A percentile compares a stretch with the other conserved stretches of the same genome.
Conservation (phyloP, 1,140 invertebrate genomes). For the Gonioctena quinquepunctata region DNA sequence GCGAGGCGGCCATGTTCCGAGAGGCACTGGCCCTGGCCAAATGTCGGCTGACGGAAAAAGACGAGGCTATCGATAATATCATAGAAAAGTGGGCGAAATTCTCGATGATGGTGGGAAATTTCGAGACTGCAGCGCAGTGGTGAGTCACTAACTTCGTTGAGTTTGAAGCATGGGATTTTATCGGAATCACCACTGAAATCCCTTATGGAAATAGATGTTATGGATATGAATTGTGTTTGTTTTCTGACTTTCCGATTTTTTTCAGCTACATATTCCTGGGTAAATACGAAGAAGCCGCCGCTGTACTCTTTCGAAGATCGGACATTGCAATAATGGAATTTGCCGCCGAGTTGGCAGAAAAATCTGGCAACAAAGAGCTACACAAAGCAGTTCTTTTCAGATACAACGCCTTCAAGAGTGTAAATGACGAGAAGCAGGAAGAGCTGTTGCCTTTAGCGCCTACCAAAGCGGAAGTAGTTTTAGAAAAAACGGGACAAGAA, state of each 20-base stretch:
- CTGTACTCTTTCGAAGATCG: constrained; percentile 41
- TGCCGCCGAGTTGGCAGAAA: constrained; percentile 42
- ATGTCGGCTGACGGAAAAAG: constrained; percentile 59
- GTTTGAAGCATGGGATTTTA: too few relatives aligned
- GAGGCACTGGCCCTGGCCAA: constrained; percentile 68
- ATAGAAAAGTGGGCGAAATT: constrained; percentile 61
- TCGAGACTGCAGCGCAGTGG: constrained; percentile 67
- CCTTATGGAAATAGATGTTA: too few relatives aligned
- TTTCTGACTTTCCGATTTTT: too few relatives aligned
- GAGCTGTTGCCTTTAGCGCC: too few relatives aligned
- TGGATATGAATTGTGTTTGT: too few relatives aligned
- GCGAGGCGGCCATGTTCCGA: constrained; percentile 60
- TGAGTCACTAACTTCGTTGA: too few relatives aligned
- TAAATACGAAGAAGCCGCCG: constrained; percentile 45
- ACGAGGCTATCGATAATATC: constrained; percentile 59
- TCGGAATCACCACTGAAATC: too few relatives aligned
- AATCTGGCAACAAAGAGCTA: constrained; percentile 39
- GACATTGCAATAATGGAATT: constrained; percentile 40
- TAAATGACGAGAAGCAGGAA: background rate
- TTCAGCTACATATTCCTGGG: constrained; percentile 46
- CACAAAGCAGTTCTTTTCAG: constrained; percentile 27
- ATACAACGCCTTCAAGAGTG: constrained; percentile 20
- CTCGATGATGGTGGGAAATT: constrained; percentile 56
- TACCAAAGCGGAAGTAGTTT: too few relatives aligned
- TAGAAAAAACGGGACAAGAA: too few relatives aligned